phyloP scores from a whole-genome alignment of 2,888 invertebrate genomes.

The Nomada ruficornis region DNA sequence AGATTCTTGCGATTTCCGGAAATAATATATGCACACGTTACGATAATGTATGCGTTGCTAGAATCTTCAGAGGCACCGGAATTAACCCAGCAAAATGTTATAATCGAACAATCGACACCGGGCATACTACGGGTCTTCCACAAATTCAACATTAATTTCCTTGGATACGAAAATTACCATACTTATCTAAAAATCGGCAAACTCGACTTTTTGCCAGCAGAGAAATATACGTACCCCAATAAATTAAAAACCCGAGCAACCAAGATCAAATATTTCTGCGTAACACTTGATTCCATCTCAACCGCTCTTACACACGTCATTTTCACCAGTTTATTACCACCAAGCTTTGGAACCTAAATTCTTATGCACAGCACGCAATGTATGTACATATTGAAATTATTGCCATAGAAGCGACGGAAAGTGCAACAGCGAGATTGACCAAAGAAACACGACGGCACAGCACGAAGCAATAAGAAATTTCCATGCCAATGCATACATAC shows the following conservation, averaged over 20 bases:
- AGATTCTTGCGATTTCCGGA: not conserved
- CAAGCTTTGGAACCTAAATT: not conserved
- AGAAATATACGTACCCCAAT: not conserved
- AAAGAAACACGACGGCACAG: constrained; percentile 1
- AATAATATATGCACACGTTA: not conserved
- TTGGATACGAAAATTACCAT: not conserved
- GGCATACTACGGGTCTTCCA: not conserved
- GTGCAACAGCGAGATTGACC: not conserved
- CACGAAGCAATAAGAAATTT: not conserved
- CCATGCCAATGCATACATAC: too few relatives aligned
- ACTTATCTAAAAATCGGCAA: too few relatives aligned
- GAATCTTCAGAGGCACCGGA: not conserved
- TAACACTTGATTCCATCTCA: not conserved
- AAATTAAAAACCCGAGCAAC: not conserved
- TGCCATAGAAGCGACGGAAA: constrained; percentile 4
- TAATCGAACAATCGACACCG: too few relatives aligned
- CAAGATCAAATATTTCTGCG: not conserved
- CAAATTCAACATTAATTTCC: not conserved
- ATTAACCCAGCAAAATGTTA: not conserved
- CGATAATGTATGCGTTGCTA: not conserved
- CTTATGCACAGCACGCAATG: not conserved
- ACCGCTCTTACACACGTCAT: not conserved
- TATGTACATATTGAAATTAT: not conserved
- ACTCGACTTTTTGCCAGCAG: not conserved
- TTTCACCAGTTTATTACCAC: not conserved